Percentiles rank a stretch among this genome's conserved stretches.
Conservation (phyloP, 23 tunicate species). For the Clavelina lepadiformis region DNA sequence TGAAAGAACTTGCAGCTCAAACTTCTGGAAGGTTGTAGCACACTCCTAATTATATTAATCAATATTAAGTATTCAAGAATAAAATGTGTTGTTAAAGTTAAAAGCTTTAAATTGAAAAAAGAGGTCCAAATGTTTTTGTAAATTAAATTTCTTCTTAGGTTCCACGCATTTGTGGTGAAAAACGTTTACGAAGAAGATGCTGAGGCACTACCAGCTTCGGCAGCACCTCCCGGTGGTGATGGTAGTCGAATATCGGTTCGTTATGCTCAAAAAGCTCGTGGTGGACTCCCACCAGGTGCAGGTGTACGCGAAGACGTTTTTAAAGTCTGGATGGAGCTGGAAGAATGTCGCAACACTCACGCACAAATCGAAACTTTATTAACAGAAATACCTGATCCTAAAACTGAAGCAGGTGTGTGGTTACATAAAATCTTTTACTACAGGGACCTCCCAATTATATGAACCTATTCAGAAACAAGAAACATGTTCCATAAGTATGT, state of each 20-base stretch:
- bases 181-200: conserved; percentile 73
- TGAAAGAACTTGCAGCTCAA: conserved; percentile 45
- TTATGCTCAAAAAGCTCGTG: conserved; percentile 61
- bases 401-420: conserved; percentile 37
- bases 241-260: conserved; percentile 40
- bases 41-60: no score
- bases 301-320: conserved; percentile 92
- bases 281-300: conserved; percentile 78
- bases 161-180: conserved; percentile 91
- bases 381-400: conserved; percentile 48
- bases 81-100: neutral
- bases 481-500: no score
- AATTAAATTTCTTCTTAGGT: conserved; percentile 25
- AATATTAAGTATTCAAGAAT: neutral
- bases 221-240: conserved; percentile 82
- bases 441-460: no score
- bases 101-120: neutral
- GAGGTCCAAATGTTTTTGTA: neutral
- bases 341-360: conserved; percentile 70
- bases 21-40: conserved; percentile 93
- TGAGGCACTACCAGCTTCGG: conserved; percentile 52
- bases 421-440: no score
- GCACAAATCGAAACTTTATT: conserved; percentile 63
- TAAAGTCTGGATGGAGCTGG: conserved; percentile 72
- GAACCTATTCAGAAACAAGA: no score